Percentiles rank a stretch among this genome's conserved stretches.
phyloP scores from a whole-genome alignment of 1,140 invertebrate genomes.

The Drosophila paulistorum region DNA sequence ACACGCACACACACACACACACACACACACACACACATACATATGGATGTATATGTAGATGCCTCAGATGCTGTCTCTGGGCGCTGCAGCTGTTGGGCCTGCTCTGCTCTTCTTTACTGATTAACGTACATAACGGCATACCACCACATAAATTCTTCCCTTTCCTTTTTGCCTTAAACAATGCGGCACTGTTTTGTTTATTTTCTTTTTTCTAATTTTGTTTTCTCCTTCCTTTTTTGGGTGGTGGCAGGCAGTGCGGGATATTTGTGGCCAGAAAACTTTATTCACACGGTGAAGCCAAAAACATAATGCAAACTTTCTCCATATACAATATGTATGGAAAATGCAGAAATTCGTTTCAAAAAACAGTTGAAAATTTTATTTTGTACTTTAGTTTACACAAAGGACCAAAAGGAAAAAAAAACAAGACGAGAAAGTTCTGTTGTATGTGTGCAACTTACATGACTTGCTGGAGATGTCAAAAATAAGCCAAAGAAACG shows the following conservation, averaged over 20 bases:
- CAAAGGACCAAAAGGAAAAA: no score
- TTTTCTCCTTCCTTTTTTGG: no score
- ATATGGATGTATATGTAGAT: not conserved
- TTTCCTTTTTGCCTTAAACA: not conserved
- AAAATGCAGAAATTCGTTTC: not conserved
- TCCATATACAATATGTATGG: not conserved
- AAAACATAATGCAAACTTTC: not conserved
- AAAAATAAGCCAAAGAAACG: no score
- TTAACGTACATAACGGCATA: constrained; percentile 36
- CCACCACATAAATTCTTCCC: not conserved
- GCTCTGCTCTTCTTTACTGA: constrained; percentile 26
- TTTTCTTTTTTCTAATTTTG: not conserved
- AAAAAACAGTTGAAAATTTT: no score
- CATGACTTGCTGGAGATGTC: no score
- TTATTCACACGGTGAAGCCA: not conserved
- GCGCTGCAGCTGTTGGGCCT: not conserved
- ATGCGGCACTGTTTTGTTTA: not conserved
- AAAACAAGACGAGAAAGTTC: no score
- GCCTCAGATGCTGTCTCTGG: not conserved
- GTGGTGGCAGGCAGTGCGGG: not conserved
- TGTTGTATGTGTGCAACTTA: no score
- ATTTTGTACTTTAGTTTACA: no score
- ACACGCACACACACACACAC: not conserved
- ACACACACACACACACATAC: not conserved
- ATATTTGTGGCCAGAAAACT: not conserved